These are phyloP conservation scores for Dynastes tityus DNA, from an alignment of 2,888 invertebrate genomes.

Conservation along the genomic window DNA sequence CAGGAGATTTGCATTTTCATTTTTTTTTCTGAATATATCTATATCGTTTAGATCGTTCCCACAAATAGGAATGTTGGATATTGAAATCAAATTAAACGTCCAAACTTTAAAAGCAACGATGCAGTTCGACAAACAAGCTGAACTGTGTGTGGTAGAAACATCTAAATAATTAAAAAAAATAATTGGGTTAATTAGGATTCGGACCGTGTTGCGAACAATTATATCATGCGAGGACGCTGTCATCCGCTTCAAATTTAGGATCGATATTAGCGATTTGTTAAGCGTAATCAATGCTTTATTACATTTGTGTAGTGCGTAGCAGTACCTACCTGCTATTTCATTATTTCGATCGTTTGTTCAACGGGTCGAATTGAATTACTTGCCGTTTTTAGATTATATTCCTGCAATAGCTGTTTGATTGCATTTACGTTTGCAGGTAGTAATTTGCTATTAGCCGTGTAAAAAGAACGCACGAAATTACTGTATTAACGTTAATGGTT, in stretches of 20 bases:
- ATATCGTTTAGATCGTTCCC: no score
- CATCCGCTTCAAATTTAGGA: slow-evolving; percentile 8
- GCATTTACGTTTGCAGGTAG: background rate
- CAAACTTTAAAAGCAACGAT: no score
- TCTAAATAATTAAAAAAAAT: slow-evolving; percentile 42
- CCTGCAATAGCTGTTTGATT: no score
- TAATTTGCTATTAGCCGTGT: background rate
- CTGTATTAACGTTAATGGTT: background rate
- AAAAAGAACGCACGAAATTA: background rate
- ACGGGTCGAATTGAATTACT: no score
- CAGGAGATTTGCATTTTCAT: no score
- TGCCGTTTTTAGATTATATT: no score
- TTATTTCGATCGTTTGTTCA: no score
- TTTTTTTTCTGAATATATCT: no score
- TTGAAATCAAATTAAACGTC: no score
- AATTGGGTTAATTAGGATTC: slow-evolving; percentile 36
- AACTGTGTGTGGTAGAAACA: slow-evolving; percentile 14
- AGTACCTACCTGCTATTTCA: no score
- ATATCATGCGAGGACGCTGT: background rate
- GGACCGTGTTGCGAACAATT: slow-evolving; percentile 17
- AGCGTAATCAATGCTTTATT: slow-evolving; percentile 16
- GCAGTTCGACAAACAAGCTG: background rate
- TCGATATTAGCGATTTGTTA: slow-evolving; percentile 32
- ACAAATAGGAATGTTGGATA: no score
- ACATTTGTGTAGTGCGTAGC: background rate